A percentile compares a stretch with the other conserved stretches of the same genome.
These are phyloP conservation scores for Eupeodes latifasciatus DNA, from an alignment of 2,888 invertebrate species.

Conservation along the genomic window DNA sequence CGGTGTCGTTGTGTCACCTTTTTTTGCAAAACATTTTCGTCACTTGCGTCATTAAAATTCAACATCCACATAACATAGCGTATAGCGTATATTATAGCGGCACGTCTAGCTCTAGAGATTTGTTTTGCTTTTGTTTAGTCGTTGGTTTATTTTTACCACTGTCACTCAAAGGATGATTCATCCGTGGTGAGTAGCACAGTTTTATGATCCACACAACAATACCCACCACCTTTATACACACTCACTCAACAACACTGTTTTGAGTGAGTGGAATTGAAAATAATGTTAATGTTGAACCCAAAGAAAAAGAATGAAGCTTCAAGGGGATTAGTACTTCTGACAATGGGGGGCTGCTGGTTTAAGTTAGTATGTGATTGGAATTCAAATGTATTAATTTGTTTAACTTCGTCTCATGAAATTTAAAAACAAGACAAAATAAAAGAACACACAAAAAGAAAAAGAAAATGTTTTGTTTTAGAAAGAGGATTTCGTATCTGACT, in stretches of 20 bases:
- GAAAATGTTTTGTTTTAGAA: slow-evolving; percentile 26
- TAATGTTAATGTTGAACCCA: not conserved
- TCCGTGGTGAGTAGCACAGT: slow-evolving; percentile 61
- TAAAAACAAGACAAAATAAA: slow-evolving; percentile 1
- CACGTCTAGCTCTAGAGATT: slow-evolving; percentile 72
- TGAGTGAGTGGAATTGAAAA: slow-evolving; percentile 22
- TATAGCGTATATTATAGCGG: slow-evolving; percentile 18
- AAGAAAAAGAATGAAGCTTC: not conserved
- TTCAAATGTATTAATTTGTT: slow-evolving; percentile 70
- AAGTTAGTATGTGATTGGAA: slow-evolving; percentile 66
- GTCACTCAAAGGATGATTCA: slow-evolving; percentile 63
- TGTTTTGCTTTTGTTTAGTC: slow-evolving; percentile 62
- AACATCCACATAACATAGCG: slow-evolving; percentile 52
- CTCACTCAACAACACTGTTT: not conserved
- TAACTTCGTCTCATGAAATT: slow-evolving; percentile 46
- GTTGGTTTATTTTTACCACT: slow-evolving; percentile 35
- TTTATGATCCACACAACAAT: slow-evolving; percentile 35
- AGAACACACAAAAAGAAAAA: not conserved
- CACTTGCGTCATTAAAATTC: slow-evolving; percentile 69
- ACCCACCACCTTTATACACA: slow-evolving; percentile 29
- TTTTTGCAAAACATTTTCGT: slow-evolving; percentile 60
- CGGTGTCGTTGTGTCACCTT: not conserved
- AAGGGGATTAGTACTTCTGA: slow-evolving; percentile 3
- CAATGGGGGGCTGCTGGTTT: slow-evolving; percentile 1
- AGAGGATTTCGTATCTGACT: slow-evolving; percentile 28